A percentile compares a stretch with the other conserved stretches of the same genome.
Evolutionary conservation across 2,113 vertebrate genomes (phyloP).

Genomic region (human (Homo sapiens)): GRCh38 chr5:5569501-5570000

Average conservation of each 20-base stretch:
- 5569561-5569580: fast-evolving
- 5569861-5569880: not conserved
- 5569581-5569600: not conserved
- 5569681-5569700: too few species aligned
- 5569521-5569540: fast-evolving
- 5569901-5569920: not conserved
- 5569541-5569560: too few species aligned
- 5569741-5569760: not conserved
- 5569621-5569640: not conserved
- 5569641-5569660: not conserved
- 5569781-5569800: fast-evolving
- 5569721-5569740: not conserved
- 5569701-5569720: not conserved
- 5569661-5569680: not conserved
- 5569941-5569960: not conserved
- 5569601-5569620: fast-evolving
- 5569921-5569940: not conserved
- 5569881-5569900: not conserved
- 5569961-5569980: not conserved
- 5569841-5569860: fast-evolving
- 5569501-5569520: too few species aligned
- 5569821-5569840: not conserved
- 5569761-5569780: too few species aligned
- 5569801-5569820: not conserved
- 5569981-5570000: not conserved